Evolutionary conservation across 2,113 vertebrate genomes (phyloP), one percentile per base, ranked within the genome.

Genomic region (Tenebrosternarchus preto): DNA sequence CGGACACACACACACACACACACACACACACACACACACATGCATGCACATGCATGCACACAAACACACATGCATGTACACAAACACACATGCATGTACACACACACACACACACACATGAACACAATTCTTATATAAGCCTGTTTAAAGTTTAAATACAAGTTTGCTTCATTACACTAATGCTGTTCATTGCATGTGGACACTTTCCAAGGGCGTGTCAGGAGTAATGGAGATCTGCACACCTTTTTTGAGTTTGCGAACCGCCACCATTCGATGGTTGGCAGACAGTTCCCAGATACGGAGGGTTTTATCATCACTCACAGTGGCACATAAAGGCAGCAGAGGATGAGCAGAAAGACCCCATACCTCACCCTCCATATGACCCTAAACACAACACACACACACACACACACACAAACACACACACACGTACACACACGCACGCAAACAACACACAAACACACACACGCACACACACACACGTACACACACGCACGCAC

Each of bases 161-260:
- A 12, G 12, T 12, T 2, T 50, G 43, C 43, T 50, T 50, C 12
- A 50, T 50, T 50, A 50, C 15, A 2, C 11, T 9, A 11, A 50
- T 15, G 15, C 15, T 50, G 12, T 50, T 50, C 15, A 50, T 50
- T 50, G 8, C 5, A 50, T 46, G 9, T 50, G 11, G 5, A 50
- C 43, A 50, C 15, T 9, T 50, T 50, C 11, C 43, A 50, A 12
- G 43, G 8, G 8, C 43, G 1, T 9, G 27, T 56, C 24, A 31
- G 31, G 7, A n/a, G 24, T 27, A 19, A 72, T 46, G 39, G 0
- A 7, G 33, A 3, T 3, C 22, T 7, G 16, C 71, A 55, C 87
- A 98, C 97, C 98, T 95, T 97, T 99, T 86, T 98, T 99, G 57
- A 99, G 97, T 69, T 99, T 99, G 85, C 98, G 95, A 3, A 99